Evolutionary conservation across 92 coral and sea anemone species (phyloP).

Genomic region (Muricea muricata): DNA sequence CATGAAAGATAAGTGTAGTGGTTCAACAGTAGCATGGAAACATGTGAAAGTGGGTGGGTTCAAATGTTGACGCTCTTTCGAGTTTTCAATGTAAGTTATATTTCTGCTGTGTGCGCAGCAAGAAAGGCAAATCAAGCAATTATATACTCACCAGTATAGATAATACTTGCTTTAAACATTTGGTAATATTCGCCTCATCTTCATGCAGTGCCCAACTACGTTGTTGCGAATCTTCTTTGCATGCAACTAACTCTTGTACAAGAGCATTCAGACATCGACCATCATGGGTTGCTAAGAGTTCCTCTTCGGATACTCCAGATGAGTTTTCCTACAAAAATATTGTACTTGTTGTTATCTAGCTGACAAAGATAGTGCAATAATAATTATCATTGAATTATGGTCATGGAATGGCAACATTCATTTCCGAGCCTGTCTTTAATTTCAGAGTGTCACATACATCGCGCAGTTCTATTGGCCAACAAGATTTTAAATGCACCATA

Average conservation of each 20-base stretch:
- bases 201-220: constrained; percentile 97
- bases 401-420: too few species aligned
- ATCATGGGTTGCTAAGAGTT: constrained; percentile 83
- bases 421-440: too few species aligned
- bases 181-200: constrained; percentile 78
- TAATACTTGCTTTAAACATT: constrained; percentile 70
- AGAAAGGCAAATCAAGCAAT: too few species aligned
- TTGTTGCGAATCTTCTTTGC: constrained; percentile 95
- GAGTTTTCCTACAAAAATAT: constrained; percentile 50
- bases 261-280: constrained; percentile 74
- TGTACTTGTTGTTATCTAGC: too few species aligned
- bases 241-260: constrained; percentile 75
- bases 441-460: too few species aligned
- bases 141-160: constrained; percentile 71
- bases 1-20: not conserved
- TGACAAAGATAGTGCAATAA: not conserved
- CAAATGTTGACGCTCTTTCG: too few species aligned
- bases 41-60: too few species aligned
- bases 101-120: too few species aligned
- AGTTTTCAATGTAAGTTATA: too few species aligned
- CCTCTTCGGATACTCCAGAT: constrained; percentile 72
- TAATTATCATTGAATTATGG: not conserved
- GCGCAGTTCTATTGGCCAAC: too few species aligned
- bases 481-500: too few species aligned
- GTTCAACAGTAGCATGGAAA: too few species aligned